Evolutionary conservation across 2,113 vertebrate genomes (phyloP).

Genomic region (Pontoporia blainvillei): DNA sequence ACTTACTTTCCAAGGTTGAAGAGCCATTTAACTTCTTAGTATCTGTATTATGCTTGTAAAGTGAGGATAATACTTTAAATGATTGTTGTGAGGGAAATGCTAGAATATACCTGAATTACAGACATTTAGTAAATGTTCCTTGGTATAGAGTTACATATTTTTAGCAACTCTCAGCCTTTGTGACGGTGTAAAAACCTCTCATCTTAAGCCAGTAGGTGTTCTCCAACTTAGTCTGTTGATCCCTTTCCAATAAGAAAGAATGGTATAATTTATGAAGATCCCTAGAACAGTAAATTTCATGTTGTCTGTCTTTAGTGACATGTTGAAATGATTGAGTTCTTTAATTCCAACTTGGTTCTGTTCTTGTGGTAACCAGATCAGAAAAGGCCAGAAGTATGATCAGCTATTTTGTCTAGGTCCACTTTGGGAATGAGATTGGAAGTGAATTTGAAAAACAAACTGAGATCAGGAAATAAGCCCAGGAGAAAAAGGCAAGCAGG

Average conservation of each 20-base stretch:
- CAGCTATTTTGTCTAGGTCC: background rate
- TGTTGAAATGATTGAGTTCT: background rate
- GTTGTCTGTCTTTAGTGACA: background rate
- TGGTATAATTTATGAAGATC: background rate
- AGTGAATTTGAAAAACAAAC: background rate
- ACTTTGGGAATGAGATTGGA: background rate
- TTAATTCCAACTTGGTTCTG: background rate
- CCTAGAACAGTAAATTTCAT: background rate
- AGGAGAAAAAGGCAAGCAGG: background rate
- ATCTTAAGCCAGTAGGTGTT: background rate
- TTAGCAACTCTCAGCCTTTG: background rate
- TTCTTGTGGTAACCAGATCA: background rate
- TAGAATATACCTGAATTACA: background rate
- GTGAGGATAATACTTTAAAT: background rate
- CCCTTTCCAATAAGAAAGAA: background rate
- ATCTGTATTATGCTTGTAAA: background rate
- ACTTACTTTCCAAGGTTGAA: background rate
- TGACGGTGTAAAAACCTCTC: background rate
- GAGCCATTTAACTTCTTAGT: background rate
- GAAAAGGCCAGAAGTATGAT: background rate
- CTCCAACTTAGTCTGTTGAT: background rate
- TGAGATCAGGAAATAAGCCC: background rate
- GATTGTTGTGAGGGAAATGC: background rate
- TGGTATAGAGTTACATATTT: background rate
- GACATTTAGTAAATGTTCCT: background rate